A percentile compares a stretch with the other conserved stretches of the same genome.
These are phyloP conservation scores for Oreortyx pictus DNA, from an alignment of 2,797 vertebrate species.

Conservation along the genomic window DNA sequence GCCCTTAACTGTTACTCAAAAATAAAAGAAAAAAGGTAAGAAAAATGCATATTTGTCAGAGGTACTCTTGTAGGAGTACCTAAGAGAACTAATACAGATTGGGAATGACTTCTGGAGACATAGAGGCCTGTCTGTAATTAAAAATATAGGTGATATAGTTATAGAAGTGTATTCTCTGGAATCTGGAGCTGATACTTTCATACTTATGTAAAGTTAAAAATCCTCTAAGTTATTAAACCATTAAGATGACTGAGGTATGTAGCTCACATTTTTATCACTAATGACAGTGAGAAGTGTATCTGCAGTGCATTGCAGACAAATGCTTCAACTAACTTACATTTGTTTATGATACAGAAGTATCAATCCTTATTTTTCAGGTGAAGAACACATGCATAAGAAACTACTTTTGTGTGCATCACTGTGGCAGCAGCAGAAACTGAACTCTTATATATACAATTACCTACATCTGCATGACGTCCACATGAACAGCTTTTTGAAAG, in stretches of 20 bases:
- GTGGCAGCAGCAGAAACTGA: neutral
- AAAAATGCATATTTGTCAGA: neutral
- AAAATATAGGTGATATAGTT: neutral
- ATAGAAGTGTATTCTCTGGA: neutral
- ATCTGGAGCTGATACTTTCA: neutral
- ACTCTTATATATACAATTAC: neutral
- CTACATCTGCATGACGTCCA: neutral
- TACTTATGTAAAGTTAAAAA: neutral
- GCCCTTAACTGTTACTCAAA: neutral
- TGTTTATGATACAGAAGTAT: neutral
- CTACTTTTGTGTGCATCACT: neutral
- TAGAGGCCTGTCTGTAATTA: rapidly evolving
- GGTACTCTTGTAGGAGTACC: neutral
- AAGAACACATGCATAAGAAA: neutral
- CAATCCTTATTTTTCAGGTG: constrained; percentile 23
- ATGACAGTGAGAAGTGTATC: neutral
- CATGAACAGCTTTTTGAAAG: neutral
- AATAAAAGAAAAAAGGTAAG: neutral
- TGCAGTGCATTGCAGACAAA: neutral
- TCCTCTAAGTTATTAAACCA: neutral
- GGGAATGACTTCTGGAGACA: neutral
- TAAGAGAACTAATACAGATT: neutral
- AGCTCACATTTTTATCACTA: neutral
- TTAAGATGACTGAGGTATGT: neutral
- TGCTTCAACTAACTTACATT: neutral